Evolutionary conservation across 2,797 vertebrate genomes (phyloP), one percentile per base, ranked within the genome.

Genomic region (Eospalax fontanierii): DNA sequence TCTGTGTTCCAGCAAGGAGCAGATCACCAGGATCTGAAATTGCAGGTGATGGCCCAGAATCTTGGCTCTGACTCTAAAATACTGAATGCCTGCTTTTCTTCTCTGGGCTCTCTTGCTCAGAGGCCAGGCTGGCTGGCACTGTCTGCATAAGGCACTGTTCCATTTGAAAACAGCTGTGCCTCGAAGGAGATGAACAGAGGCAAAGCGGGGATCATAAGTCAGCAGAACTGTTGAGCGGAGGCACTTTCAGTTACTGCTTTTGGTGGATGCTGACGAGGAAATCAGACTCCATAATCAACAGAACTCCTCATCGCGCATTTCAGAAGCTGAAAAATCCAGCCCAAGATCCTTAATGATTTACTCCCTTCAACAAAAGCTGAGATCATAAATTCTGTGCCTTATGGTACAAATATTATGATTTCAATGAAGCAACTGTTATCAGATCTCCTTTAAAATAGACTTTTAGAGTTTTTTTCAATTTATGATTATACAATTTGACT

Each of bases 181-280:
- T 93, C 89, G 96, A 94, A 95, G 92, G 96, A 97, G 97, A 97
- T 96, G 96, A 96, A 94, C 81, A 22, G 46, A 26, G 82, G 93
- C 57, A 74, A 86, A 96, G 96, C 9, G 12, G 82, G 94, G 97
- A 96, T 94, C 96, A 82, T 97, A 98, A 97, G 97, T 98, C 97
- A 97, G 96, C 95, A 94, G 95, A 97, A 97, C 92, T 96, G 87
- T 94, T 94, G 94, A 80, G 70, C 74, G 88, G 95, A 96, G 97
- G 85, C 96, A 71, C 95, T 97, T 97, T 96, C 93, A 93, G 95
- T 93, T 86, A 90, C 97, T 95, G 96, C 93, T 97, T 97, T 97
- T 97, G 96, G 96, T 97, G 96, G 95, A 68, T 98, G 95, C 97
- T 97, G 96, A 98, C 95, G 79, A 92, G 96, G 91, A 96, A 97